These are phyloP conservation scores for Colius striatus DNA, from an alignment of 2,113 vertebrate genomes.

Conservation along the genomic window DNA sequence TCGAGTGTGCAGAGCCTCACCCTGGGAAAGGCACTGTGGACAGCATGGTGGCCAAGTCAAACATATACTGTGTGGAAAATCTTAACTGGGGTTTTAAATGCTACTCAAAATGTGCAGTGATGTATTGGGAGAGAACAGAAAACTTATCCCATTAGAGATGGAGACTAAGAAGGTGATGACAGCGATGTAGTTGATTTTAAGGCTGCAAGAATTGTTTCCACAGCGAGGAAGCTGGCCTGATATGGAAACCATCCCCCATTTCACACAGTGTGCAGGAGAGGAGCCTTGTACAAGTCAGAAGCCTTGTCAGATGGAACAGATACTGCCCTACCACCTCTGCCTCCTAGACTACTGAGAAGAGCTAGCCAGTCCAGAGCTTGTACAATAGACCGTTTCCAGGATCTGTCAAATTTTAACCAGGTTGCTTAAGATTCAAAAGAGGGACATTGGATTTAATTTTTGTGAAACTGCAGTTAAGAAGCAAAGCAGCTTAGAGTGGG, in stretches of 20 bases:
- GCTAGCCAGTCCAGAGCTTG: neutral
- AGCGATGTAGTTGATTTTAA: accelerated
- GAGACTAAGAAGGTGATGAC: too few species aligned
- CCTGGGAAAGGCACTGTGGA: accelerated
- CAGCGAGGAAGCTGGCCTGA: too few species aligned
- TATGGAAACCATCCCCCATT: neutral
- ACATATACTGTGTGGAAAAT: neutral
- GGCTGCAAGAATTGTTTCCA: accelerated
- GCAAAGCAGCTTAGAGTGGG: neutral
- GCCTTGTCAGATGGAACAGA: neutral
- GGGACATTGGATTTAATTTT: neutral
- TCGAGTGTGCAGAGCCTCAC: accelerated
- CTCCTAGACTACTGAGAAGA: neutral
- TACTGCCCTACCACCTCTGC: neutral
- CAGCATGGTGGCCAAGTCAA: accelerated
- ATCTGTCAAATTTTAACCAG: neutral
- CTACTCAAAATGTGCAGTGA: neutral
- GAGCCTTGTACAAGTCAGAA: neutral
- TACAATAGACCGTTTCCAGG: neutral
- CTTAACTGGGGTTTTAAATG: neutral
- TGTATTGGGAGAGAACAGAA: neutral
- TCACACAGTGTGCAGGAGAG: neutral
- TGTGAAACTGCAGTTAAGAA: neutral
- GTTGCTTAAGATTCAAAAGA: neutral
- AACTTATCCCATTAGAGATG: accelerated